These are phyloP conservation scores for Caenorhabditis panamensis DNA, from an alignment of 2,888 invertebrate genomes.

Conservation along the genomic window DNA sequence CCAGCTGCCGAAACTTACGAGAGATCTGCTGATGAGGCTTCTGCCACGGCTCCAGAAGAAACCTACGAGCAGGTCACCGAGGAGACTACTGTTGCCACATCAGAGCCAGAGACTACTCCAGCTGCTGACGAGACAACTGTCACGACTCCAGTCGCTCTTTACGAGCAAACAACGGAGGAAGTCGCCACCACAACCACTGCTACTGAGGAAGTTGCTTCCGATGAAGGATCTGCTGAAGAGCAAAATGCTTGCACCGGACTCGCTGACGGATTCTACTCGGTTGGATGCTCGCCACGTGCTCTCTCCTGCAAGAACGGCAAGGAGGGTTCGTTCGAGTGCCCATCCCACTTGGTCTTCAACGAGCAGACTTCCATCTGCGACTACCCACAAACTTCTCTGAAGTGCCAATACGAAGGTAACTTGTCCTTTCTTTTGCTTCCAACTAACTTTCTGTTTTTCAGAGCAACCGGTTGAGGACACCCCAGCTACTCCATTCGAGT, in stretches of 20 bases:
- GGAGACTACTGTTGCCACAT: not conserved
- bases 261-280: conserved; percentile 34
- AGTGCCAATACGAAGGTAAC: conserved; percentile 36
- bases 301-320: conserved; percentile 47
- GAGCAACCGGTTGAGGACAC: conserved; percentile 18
- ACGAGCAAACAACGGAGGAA: not conserved
- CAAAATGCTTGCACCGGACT: conserved; percentile 17
- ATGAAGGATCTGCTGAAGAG: not conserved
- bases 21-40: not conserved
- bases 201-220: not conserved
- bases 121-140: too few species aligned
- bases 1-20: conserved; percentile 1
- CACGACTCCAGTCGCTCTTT: not conserved
- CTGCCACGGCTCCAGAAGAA: not conserved
- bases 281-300: conserved; percentile 46
- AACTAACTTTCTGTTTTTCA: conserved; percentile 13
- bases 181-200: not conserved
- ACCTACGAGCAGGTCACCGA: not conserved
- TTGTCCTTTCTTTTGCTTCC: not conserved
- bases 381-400: conserved; percentile 42
- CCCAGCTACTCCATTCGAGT: conserved; percentile 33
- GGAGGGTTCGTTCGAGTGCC: conserved; percentile 39
- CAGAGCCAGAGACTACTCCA: too few species aligned
- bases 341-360: conserved; percentile 47
- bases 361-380: conserved; percentile 43